These are phyloP conservation scores for Megalops cyprinoides DNA, from an alignment of 2,797 vertebrate genomes.

Conservation along the genomic window DNA sequence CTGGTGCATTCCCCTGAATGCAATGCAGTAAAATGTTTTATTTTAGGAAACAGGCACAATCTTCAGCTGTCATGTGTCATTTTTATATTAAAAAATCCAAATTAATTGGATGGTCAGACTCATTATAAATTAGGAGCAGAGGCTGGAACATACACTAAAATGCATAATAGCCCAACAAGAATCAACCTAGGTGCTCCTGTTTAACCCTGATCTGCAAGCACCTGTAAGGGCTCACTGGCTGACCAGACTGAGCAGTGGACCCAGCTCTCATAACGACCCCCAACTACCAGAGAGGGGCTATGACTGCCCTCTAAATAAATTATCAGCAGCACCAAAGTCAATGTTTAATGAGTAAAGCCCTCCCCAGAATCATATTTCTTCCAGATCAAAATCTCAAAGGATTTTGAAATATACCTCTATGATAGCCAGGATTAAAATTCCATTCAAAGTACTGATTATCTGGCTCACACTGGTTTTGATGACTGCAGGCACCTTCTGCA, in stretches of 20 bases:
- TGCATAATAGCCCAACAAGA: too few relatives aligned
- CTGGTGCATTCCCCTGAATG: neutral
- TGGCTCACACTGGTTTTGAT: neutral
- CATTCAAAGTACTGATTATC: neutral
- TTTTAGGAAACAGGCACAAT: neutral
- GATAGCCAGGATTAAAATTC: neutral
- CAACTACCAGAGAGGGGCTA: neutral
- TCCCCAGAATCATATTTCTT: neutral
- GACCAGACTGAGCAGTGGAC: neutral
- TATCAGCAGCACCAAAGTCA: neutral
- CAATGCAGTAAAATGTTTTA: neutral
- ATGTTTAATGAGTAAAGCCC: neutral
- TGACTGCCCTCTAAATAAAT: neutral
- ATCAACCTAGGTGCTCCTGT: neutral
- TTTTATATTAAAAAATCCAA: neutral
- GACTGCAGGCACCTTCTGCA: neutral
- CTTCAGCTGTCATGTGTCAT: neutral
- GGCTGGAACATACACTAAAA: neutral
- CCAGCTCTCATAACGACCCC: neutral
- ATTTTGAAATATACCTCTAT: neutral
- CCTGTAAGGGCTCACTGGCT: neutral
- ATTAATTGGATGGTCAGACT: neutral
- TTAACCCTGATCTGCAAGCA: neutral
- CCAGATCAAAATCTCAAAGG: neutral
- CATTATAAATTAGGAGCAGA: neutral